Conservation (phyloP, 2,797 vertebrate genomes). For the Otus scops region DNA sequence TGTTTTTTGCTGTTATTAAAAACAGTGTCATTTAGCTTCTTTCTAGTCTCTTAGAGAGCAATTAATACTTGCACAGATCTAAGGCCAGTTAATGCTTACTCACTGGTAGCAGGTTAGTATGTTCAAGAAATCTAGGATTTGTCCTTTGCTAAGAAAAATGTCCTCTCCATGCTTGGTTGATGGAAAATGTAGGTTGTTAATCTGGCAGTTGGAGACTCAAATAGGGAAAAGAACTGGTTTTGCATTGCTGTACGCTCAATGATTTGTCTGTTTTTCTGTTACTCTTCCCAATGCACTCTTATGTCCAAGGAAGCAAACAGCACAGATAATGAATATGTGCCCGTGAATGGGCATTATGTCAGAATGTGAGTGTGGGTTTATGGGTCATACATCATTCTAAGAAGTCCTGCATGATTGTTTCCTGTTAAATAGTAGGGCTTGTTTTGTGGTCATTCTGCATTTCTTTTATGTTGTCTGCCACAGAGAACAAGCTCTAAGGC, state of each 20-base stretch:
- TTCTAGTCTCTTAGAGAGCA: neutral
- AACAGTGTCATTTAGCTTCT: neutral
- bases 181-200: neutral
- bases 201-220: neutral
- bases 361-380: neutral
- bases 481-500: neutral
- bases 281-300: neutral
- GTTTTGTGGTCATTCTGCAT: neutral
- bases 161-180: neutral
- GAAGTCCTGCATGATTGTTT: neutral
- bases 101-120: neutral
- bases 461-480: neutral
- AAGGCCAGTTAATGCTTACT: neutral
- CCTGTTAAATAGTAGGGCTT: neutral
- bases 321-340: fast-evolving
- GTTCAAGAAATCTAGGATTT: neutral
- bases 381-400: neutral
- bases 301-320: neutral
- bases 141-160: neutral
- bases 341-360: neutral
- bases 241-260: neutral
- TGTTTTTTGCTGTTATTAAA: neutral
- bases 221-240: neutral
- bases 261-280: neutral
- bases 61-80: neutral